Conservation (phyloP, 2,797 vertebrate species). For the Nannoperca obscura region DNA sequence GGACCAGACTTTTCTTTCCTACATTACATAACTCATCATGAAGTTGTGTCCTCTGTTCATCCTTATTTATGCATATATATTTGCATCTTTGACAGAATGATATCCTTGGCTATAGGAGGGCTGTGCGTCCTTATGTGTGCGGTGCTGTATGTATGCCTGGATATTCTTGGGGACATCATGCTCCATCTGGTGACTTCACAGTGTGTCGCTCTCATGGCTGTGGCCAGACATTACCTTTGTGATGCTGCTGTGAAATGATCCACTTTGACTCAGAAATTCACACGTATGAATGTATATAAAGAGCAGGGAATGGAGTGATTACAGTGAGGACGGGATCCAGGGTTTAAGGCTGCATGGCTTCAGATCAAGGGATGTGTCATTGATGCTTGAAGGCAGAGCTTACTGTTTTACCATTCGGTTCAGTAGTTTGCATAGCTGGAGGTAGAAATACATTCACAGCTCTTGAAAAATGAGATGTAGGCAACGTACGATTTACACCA, state of each 20-base stretch:
- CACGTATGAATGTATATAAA: slow-evolving; percentile 8
- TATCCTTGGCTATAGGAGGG: slow-evolving; percentile 30
- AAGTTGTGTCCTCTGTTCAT: slow-evolving; percentile 4
- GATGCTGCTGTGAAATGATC: background rate
- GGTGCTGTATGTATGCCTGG: slow-evolving; percentile 6
- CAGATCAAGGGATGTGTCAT: slow-evolving; percentile 4
- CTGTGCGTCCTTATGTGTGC: slow-evolving; percentile 46
- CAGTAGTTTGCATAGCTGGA: background rate
- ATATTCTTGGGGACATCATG: slow-evolving; percentile 20
- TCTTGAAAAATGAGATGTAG: background rate
- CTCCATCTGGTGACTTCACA: slow-evolving; percentile 59
- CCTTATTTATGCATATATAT: slow-evolving; percentile 39
- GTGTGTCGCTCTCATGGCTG: background rate
- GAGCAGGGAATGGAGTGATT: slow-evolving; percentile 11
- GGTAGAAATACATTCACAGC: background rate
- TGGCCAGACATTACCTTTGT: background rate
- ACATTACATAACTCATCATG: background rate
- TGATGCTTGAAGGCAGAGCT: slow-evolving; percentile 1
- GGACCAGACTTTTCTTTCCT: background rate
- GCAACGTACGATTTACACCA: background rate
- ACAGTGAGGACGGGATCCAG: slow-evolving; percentile 6
- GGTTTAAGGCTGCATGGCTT: slow-evolving; percentile 1
- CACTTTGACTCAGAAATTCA: slow-evolving; percentile 10
- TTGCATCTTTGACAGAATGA: slow-evolving; percentile 40
- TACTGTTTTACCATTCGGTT: background rate